phyloP scores from a whole-genome alignment of 2,797 vertebrate species.

The Gobio occitaniae region DNA sequence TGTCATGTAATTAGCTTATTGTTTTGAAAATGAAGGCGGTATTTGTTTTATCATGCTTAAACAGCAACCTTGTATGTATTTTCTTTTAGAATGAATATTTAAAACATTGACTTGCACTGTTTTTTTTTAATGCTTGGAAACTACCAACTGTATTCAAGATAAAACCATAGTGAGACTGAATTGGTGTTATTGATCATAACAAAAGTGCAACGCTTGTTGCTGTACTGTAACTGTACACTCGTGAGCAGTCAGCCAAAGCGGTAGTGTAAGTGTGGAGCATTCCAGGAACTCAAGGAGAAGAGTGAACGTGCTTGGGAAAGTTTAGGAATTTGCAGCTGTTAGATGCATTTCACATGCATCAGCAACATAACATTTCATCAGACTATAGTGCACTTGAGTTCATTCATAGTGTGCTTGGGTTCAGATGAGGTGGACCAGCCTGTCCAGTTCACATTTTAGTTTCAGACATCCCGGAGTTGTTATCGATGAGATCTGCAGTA shows the following conservation, averaged over 20 bases:
- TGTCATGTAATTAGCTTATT: not conserved
- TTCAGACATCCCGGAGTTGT: not conserved
- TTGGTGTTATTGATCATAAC: not conserved
- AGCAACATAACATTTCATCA: constrained; percentile 35
- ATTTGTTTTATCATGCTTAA: not conserved
- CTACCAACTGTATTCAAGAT: not conserved
- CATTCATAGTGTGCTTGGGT: constrained; percentile 25
- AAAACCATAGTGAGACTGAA: not conserved
- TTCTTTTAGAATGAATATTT: not conserved
- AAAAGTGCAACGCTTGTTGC: constrained; percentile 25
- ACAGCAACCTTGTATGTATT: not conserved
- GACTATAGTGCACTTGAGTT: constrained; percentile 14
- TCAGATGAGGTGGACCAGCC: constrained; percentile 4
- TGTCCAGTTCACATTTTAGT: not conserved
- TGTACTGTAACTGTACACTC: constrained; percentile 43
- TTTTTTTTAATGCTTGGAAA: constrained; percentile 10
- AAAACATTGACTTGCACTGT: not conserved
- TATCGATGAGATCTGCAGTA: not conserved
- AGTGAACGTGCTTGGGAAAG: constrained; percentile 26
- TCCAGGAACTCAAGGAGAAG: constrained; percentile 42
- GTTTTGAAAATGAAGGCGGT: not conserved
- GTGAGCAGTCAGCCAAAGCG: constrained; percentile 42
- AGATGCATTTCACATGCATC: constrained; percentile 20
- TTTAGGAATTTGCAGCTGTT: constrained; percentile 43
- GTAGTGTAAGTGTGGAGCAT: constrained; percentile 33